A percentile compares a stretch with the other conserved stretches of the same genome.
Evolutionary conservation across 2,113 vertebrate species (phyloP).

Genomic region (Eptesicus fuscus): DNA sequence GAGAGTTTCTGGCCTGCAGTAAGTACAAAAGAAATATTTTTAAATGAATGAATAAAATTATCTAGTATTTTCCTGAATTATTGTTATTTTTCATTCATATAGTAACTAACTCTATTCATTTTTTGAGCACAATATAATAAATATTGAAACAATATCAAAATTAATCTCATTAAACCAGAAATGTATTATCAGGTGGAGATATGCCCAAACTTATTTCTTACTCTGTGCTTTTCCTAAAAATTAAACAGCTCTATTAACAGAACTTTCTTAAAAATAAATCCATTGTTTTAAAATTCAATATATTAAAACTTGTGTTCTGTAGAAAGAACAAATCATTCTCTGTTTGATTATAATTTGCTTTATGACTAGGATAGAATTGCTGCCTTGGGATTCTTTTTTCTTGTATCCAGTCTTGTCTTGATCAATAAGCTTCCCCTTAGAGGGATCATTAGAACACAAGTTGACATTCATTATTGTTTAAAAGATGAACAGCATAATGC

Average conservation of each 20-base stretch:
- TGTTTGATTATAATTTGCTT: slow-evolving; percentile 62
- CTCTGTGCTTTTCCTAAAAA: background rate
- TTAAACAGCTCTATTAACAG: slow-evolving; percentile 1
- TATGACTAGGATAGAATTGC: slow-evolving; percentile 44
- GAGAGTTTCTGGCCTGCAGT: fast-evolving
- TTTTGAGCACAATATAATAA: background rate
- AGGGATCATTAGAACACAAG: slow-evolving; percentile 59
- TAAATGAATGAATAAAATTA: background rate
- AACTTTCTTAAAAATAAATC: slow-evolving; percentile 46
- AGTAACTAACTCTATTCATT: background rate
- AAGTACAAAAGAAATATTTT: background rate
- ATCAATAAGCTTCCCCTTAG: slow-evolving; percentile 35
- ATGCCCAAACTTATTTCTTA: background rate
- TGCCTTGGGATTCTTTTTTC: slow-evolving; percentile 41
- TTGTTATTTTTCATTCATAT: background rate
- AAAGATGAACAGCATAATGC: slow-evolving; percentile 57
- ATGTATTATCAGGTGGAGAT: background rate
- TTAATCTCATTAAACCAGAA: background rate
- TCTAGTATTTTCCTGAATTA: background rate
- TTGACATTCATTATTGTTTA: slow-evolving; percentile 64
- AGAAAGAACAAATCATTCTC: slow-evolving; percentile 49
- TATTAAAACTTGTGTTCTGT: slow-evolving; percentile 39
- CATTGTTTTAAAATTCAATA: slow-evolving; percentile 54
- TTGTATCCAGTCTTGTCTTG: background rate
- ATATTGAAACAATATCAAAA: background rate